Conservation (phyloP, 2,113 vertebrate species). For the Pteropus alecto region DNA sequence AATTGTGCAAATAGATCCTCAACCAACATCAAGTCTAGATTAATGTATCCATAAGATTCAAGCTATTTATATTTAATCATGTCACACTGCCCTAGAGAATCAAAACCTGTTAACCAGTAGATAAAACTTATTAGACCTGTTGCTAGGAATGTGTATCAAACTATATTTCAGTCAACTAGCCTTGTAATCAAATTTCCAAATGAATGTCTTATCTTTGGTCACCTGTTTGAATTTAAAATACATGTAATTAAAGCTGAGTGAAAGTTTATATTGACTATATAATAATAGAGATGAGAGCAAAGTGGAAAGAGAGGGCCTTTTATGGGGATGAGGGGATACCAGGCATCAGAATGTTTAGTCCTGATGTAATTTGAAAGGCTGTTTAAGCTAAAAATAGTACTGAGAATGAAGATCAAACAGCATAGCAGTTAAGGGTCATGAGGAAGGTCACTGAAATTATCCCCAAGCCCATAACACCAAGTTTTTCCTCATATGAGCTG, state of each 20-base stretch:
- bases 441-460: background rate
- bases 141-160: background rate
- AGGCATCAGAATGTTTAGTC: background rate
- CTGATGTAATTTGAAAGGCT: background rate
- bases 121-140: background rate
- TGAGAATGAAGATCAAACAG: background rate
- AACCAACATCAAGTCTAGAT: background rate
- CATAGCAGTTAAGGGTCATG: background rate
- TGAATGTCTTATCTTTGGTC: background rate
- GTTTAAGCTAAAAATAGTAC: background rate
- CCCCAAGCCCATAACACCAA: background rate
- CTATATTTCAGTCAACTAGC: background rate
- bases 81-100: background rate
- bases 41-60: background rate
- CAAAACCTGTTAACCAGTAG: background rate
- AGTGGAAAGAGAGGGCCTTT: background rate
- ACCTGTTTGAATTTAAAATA: background rate
- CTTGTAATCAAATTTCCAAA: background rate
- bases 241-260: background rate
- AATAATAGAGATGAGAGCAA: background rate
- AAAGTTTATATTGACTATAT: background rate
- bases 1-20: background rate
- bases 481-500: background rate
- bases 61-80: background rate
- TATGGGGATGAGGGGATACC: background rate